Evolutionary conservation across 2,797 vertebrate species (phyloP).

Genomic region (Sebastes paucispinis): DNA sequence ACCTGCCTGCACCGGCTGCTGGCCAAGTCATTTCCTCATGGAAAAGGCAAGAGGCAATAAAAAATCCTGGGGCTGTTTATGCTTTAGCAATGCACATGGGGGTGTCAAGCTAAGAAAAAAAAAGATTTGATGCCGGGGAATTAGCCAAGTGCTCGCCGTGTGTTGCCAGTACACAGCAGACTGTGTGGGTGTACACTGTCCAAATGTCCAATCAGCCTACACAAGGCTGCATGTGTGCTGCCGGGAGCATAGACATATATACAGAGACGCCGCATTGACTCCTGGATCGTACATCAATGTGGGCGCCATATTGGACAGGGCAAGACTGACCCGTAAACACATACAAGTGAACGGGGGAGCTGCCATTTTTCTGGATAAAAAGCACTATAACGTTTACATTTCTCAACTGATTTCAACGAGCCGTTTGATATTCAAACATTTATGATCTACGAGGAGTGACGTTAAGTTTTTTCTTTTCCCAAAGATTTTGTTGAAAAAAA

Average conservation of each 20-base stretch:
- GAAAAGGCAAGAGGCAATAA: conserved; percentile 53
- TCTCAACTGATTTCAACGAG: too few species aligned
- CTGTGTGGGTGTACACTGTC: background rate
- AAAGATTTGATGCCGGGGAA: conserved; percentile 4
- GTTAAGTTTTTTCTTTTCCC: too few species aligned
- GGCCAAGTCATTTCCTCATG: conserved; percentile 47
- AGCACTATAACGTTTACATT: too few species aligned
- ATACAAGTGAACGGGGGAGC: too few species aligned
- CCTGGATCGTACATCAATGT: too few species aligned
- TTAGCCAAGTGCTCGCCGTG: conserved; percentile 3
- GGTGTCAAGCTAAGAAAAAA: conserved; percentile 10
- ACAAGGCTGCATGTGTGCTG: background rate
- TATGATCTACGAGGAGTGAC: too few species aligned
- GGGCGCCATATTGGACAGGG: too few species aligned
- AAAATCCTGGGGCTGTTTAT: conserved; percentile 34
- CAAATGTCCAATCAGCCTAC: background rate
- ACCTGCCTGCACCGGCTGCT: conserved; percentile 73
- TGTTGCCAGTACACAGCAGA: background rate
- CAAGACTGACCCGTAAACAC: too few species aligned
- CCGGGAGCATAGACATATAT: background rate
- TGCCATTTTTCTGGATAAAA: too few species aligned
- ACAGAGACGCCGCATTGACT: too few species aligned
- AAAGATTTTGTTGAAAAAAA: too few species aligned
- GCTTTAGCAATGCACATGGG: conserved; percentile 13
- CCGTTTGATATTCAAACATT: too few species aligned